Conservation (phyloP, 2,888 invertebrate species). For the Drosophila macrothrix region DNA sequence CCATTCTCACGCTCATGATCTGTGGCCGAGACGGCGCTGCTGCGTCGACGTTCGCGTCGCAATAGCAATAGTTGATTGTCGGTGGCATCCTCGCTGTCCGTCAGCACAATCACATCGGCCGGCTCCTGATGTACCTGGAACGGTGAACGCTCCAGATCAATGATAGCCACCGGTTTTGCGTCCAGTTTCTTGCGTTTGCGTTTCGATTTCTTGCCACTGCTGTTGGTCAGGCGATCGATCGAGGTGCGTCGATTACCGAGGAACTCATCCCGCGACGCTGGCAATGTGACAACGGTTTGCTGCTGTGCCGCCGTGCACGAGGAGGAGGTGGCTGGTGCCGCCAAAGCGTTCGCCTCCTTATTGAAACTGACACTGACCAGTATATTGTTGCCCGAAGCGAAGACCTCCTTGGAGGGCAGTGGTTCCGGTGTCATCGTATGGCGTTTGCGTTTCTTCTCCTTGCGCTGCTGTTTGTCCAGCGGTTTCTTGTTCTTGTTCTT, state of each 20-base stretch:
- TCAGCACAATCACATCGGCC: constrained; percentile 92
- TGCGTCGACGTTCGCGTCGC: constrained; percentile 58
- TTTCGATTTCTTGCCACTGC: constrained; percentile 71
- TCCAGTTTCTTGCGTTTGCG: constrained; percentile 86
- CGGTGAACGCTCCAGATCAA: constrained; percentile 93
- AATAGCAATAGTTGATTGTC: constrained; percentile 58
- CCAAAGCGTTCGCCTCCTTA: constrained; percentile 86
- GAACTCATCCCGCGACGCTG: constrained; percentile 83
- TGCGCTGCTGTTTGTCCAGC: constrained; percentile 66
- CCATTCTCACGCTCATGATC: constrained; percentile 56
- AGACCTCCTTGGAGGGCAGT: constrained; percentile 94
- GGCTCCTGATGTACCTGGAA: constrained; percentile 94
- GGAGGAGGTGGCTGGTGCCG: background rate
- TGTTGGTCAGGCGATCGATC: constrained; percentile 66
- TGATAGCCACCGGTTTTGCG: constrained; percentile 91
- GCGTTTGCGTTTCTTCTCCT: constrained; percentile 83
- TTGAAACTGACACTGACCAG: constrained; percentile 96
- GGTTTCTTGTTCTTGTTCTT: constrained; percentile 85
- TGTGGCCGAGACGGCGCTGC: constrained; percentile 46
- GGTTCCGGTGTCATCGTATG: constrained; percentile 84
- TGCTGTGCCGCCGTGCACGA: constrained; percentile 66
- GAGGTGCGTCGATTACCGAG: constrained; percentile 74
- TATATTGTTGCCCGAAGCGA: constrained; percentile 96
- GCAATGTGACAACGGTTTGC: constrained; percentile 84
- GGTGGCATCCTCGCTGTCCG: constrained; percentile 90